Base-by-base conservation (phyloP, 2,113 vertebrate genomes). In the Channa maculata region DNA sequence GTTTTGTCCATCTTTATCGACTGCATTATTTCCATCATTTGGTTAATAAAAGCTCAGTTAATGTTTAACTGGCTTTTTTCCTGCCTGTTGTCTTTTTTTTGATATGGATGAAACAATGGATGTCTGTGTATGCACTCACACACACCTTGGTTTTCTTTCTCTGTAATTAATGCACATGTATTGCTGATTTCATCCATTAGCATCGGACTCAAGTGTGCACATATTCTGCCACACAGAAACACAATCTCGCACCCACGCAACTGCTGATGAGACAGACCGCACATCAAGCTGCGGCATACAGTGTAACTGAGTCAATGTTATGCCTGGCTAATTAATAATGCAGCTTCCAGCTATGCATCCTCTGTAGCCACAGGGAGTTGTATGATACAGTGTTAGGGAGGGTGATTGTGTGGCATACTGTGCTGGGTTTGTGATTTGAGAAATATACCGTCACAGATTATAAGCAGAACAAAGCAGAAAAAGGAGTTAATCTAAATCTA, bases 321-420 rank as follows among this genome's bases (percentile, higher is more conserved):
- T 64, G 71, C 46, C 58, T 14, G 33, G 49, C 60, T 80, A 86
- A 88, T 85, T 85, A 88, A 85, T 84, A 88, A 85, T 83, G 75
- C 84, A 84, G 72, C 79, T 74, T 79, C 57, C 43, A 75, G 77
- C 64, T 75, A 71, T 52, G 65, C 80, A 73, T 79, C 71, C 82
- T 75, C 60, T 12, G 34, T 13, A 65, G 80, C 80, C 79, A 24
- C 15, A 51, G 68, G 78, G 83, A 69, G 58, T 58, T 24, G 15
- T 59, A 46, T 66, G 76, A 75, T 66, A 62, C n/a, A 39, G 50
- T 36, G 34, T 53, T 44, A 43, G 24, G 38, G 38, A 69, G 46
- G 51, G 34, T 45, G 66, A 69, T 79, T 43, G 1, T 76, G 46
- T 51, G 44, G 65, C 53, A 10, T 34, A 3, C 8, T 34, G 13